Evolutionary conservation across 2,113 vertebrate species (phyloP).

Genomic region (Lophura nycthemera): DNA sequence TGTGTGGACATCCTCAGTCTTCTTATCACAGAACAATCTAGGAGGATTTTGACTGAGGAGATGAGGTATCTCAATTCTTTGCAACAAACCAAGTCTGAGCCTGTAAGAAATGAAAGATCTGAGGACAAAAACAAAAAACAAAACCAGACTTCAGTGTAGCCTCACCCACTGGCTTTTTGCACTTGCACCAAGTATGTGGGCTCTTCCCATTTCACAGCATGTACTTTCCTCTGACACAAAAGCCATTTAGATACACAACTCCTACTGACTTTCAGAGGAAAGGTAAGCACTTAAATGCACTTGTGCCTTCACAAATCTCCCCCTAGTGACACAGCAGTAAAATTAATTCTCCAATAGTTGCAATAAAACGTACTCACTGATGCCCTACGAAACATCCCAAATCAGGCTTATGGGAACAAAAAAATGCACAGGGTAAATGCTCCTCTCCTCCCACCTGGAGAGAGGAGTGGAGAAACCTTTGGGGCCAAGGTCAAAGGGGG

Average conservation of each 20-base stretch:
- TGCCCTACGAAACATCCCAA: background rate
- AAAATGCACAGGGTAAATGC: background rate
- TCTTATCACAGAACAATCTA: conserved; percentile 44
- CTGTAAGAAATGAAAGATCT: conserved; percentile 4
- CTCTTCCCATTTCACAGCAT: background rate
- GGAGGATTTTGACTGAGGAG: conserved; percentile 23
- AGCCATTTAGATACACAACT: background rate
- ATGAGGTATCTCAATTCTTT: background rate
- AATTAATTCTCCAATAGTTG: conserved; percentile 6
- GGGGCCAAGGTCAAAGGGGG: background rate
- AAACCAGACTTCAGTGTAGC: background rate
- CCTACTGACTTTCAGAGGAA: conserved; percentile 31
- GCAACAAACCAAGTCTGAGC: background rate
- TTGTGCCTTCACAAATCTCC: conserved; percentile 47
- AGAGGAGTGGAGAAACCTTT: background rate
- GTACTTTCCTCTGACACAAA: conserved; percentile 12
- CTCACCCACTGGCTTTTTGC: conserved; percentile 5
- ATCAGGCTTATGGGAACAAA: background rate
- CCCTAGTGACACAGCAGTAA: conserved; percentile 45
- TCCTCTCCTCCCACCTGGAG: background rate
- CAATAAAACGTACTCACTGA: background rate
- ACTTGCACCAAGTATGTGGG: background rate
- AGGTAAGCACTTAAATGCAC: background rate
- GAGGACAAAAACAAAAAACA: background rate
- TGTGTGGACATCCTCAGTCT: conserved; percentile 43